phyloP scores from a whole-genome alignment of 92 coral and sea anemone species.

The Epizoanthus fatuus region DNA sequence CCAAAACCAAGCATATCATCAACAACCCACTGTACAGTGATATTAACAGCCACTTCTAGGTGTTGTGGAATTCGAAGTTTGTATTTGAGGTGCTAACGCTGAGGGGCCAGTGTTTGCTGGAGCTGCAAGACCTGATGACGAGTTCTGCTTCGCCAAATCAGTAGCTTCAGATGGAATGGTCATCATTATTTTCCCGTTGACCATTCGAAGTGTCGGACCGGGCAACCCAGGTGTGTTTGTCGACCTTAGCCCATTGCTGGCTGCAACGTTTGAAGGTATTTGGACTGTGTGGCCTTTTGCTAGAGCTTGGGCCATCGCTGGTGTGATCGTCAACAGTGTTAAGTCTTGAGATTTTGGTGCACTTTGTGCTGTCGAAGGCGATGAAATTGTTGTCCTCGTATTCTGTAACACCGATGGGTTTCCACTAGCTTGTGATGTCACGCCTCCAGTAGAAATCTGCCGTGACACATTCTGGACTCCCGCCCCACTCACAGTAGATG shows the following conservation, averaged over 20 bases:
- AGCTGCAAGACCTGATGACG: neutral
- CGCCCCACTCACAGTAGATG: neutral
- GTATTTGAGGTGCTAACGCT: too few species aligned
- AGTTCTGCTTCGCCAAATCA: neutral
- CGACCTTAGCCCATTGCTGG: neutral
- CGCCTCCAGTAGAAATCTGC: neutral
- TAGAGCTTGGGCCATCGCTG: constrained; percentile 13
- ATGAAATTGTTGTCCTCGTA: too few species aligned
- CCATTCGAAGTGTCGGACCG: constrained; percentile 7
- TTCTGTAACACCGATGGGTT: neutral
- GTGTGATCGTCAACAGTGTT: constrained; percentile 16
- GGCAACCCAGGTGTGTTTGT: neutral
- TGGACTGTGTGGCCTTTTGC: constrained; percentile 20
- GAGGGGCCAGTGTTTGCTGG: neutral
- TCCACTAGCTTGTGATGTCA: neutral
- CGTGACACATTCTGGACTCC: neutral
- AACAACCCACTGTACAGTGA: too few species aligned
- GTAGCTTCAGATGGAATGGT: constrained; percentile 15
- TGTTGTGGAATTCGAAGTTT: too few species aligned
- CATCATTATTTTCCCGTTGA: constrained; percentile 20
- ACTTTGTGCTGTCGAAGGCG: neutral
- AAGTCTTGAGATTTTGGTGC: neutral
- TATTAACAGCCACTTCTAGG: too few species aligned
- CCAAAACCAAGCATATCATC: too few species aligned
- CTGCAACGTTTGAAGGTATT: constrained; percentile 14